Base-by-base conservation (phyloP, 92 coral and sea anemone species). In the Palythoa heliodiscus region DNA sequence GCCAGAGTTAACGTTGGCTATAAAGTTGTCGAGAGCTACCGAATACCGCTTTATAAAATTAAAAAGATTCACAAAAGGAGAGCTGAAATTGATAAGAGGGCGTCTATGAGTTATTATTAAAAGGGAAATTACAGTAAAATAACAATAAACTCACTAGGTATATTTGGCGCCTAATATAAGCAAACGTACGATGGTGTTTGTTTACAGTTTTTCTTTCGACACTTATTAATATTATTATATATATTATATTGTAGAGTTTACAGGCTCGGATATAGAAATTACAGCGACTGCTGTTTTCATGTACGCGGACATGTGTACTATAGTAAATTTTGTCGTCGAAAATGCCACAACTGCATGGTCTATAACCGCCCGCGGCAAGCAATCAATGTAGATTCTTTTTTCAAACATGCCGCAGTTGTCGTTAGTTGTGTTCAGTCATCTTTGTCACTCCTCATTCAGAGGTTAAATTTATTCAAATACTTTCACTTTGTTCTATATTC, bases 301-400 rank as follows among this genome's bases (percentile, higher is more conserved):
- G 2, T 66, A 20, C 22, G 55, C 22, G n/a, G 40, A 6, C 73
- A 79, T 48, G 29, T 15, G 7, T 14, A 7, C 66, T 15, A 60
- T 12, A 14, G 69, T 23, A n/a, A 11, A 24, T 40, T 47, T 64
- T 40, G 35, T 58, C 16, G 37, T n/a, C 71, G 71, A 78, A 38
- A 58, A 19, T 67, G 74, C 40, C 39, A 20, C 22, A 22, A 64
- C 20, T 80, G 48, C 70, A 39, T 22, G 35, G 71, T 52, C 40
- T 61, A 63, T 79, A 66, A 80, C 14, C 61, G 64, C 84, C 84
- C 11, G 61, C 70, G 84, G 84, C 84, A 15, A 40, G 19, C 17
- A 20, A 80, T 40, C 84, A 43, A 22, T 80, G 43, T 25, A 66
- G 55, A 29, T 63, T 40, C 10, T 71, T 37, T 24, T n/a, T 11